phyloP scores from a whole-genome alignment of 1,140 invertebrate species.

The Papilio xuthus region DNA sequence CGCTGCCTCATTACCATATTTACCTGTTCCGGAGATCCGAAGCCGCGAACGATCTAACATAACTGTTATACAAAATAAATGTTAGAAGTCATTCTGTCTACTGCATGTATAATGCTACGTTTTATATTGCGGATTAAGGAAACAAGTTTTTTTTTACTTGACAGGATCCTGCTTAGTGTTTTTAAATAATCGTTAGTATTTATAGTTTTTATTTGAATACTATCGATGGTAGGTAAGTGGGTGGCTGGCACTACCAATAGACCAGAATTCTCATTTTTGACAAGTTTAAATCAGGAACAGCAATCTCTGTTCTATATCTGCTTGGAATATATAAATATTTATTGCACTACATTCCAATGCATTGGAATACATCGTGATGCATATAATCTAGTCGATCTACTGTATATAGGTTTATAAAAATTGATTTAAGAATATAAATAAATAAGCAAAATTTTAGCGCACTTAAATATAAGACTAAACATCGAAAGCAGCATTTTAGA shows the following conservation, averaged over 20 bases:
- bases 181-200: neutral
- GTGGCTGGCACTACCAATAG: neutral
- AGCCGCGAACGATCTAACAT: conserved; percentile 31
- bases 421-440: neutral
- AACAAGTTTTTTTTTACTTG: conserved; percentile 28
- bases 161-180: conserved; percentile 3
- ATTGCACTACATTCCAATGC: neutral
- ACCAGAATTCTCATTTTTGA: neutral
- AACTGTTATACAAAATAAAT: conserved; percentile 38
- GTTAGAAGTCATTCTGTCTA: conserved; percentile 37
- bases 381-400: neutral
- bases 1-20: conserved; percentile 38
- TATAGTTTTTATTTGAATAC: neutral
- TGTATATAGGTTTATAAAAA: neutral
- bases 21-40: conserved; percentile 39
- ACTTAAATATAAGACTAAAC: neutral
- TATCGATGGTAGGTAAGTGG: neutral
- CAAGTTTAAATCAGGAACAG: neutral
- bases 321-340: conserved; percentile 4
- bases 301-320: neutral
- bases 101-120: conserved; percentile 32
- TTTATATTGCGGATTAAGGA: conserved; percentile 22
- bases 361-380: neutral
- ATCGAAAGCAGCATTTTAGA: neutral
- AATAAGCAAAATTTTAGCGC: neutral